Evolutionary conservation across 2,888 invertebrate species (phyloP).

Genomic region (Tiliacea aurago): DNA sequence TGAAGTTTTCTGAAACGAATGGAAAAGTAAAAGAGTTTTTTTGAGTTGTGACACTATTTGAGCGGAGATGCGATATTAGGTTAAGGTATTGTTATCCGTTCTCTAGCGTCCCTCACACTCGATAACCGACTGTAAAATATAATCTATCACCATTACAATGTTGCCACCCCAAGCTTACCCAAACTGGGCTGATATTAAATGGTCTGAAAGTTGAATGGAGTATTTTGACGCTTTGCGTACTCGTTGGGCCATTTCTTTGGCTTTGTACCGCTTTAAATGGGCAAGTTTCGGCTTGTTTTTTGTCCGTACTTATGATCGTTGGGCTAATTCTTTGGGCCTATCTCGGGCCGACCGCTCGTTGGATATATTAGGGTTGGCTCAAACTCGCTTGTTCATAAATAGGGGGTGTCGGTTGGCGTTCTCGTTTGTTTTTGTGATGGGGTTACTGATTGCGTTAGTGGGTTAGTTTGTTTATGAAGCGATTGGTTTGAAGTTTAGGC

Average conservation of each 20-base stretch:
- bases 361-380: slow-evolving; percentile 58
- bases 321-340: slow-evolving; percentile 64
- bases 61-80: too few species aligned
- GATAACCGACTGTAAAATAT: slow-evolving; percentile 32
- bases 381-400: slow-evolving; percentile 51
- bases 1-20: too few species aligned
- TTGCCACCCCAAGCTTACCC: slow-evolving; percentile 9
- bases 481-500: not conserved
- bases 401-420: slow-evolving; percentile 38
- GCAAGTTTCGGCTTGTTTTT: slow-evolving; percentile 63
- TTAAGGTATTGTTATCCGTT: not conserved
- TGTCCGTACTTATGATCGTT: slow-evolving; percentile 61
- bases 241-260: slow-evolving; percentile 54
- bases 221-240: slow-evolving; percentile 55
- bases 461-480: not conserved
- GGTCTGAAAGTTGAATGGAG: slow-evolving; percentile 48
- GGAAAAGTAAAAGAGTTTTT: too few species aligned
- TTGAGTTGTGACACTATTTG: too few species aligned
- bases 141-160: slow-evolving; percentile 45
- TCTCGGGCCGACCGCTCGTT: slow-evolving; percentile 56
- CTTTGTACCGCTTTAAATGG: slow-evolving; percentile 52
- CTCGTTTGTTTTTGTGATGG: slow-evolving; percentile 49
- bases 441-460: slow-evolving; percentile 25
- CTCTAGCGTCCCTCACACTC: slow-evolving; percentile 3
- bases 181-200: slow-evolving; percentile 50